These are phyloP conservation scores for Cydia pomonella DNA, from an alignment of 1,140 invertebrate genomes.

Conservation along the genomic window DNA sequence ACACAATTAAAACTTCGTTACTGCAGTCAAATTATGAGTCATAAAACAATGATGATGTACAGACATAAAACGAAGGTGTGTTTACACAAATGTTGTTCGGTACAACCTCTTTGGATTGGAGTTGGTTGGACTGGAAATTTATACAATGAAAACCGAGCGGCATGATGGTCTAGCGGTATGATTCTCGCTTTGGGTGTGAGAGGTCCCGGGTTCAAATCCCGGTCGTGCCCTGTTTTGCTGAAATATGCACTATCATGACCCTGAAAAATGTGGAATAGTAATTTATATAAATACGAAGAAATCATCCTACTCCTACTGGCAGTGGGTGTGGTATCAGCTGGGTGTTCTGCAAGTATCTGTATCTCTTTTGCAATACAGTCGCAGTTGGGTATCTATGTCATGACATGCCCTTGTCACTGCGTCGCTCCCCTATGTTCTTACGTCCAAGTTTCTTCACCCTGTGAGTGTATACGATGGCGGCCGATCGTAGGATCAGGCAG, in stretches of 20 bases:
- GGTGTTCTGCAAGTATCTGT: too few species aligned
- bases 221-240: slow-evolving; percentile 31
- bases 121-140: neutral
- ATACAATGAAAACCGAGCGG: neutral
- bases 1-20: neutral
- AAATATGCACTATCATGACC: neutral
- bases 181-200: slow-evolving; percentile 32
- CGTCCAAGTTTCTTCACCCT: neutral
- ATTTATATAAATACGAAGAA: too few species aligned
- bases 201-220: slow-evolving; percentile 33
- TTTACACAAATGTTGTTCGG: slow-evolving; percentile 7
- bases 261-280: too few species aligned
- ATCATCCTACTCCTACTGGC: too few species aligned
- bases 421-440: neutral
- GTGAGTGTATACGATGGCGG: too few species aligned
- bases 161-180: slow-evolving; percentile 32
- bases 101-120: neutral
- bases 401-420: too few species aligned
- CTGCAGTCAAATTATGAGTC: neutral
- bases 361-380: too few species aligned
- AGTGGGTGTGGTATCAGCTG: too few species aligned
- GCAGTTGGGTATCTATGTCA: too few species aligned
- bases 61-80: neutral
- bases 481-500: too few species aligned
- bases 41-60: neutral